Conservation (phyloP, 1,140 invertebrate genomes). For the Drosophila trapezifrons region DNA sequence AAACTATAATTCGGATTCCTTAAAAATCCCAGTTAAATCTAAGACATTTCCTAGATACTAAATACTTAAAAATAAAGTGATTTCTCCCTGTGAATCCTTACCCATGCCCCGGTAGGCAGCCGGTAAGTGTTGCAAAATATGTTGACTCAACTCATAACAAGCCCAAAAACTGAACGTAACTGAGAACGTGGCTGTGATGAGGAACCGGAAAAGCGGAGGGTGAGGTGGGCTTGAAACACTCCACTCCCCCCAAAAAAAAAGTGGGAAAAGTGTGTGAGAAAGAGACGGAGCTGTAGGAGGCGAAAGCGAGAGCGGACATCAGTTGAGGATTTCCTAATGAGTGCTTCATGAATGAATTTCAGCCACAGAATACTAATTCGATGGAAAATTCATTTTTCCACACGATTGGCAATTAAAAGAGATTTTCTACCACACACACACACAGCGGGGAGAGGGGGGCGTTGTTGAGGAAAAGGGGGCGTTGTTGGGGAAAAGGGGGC, state of each 20-base stretch:
- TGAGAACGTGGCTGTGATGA: constrained; percentile 49
- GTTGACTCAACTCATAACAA: constrained; percentile 84
- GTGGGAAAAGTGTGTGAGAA: constrained; percentile 9
- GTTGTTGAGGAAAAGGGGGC: too few species aligned
- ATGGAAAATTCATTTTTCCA: constrained; percentile 84
- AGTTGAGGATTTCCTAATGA: constrained; percentile 83
- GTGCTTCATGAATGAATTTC: constrained; percentile 84
- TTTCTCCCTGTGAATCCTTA: constrained; percentile 9
- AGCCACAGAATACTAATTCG: constrained; percentile 84
- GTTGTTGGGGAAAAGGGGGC: too few species aligned
- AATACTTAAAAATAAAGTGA: neutral
- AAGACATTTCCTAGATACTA: too few species aligned
- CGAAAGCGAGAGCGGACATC: constrained; percentile 33
- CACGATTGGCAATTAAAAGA: constrained; percentile 84
- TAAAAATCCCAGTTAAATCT: too few species aligned
- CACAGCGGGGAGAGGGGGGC: constrained; percentile 11
- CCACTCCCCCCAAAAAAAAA: constrained; percentile 7
- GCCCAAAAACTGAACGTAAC: constrained; percentile 56
- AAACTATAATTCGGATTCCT: too few species aligned
- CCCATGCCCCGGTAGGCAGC: constrained; percentile 47
- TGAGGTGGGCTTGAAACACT: neutral
- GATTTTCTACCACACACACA: constrained; percentile 70
- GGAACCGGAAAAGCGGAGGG: constrained; percentile 10
- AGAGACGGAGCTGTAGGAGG: neutral
- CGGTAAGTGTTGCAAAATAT: constrained; percentile 83